A percentile compares a stretch with the other conserved stretches of the same genome.
phyloP scores from a whole-genome alignment of 2,113 vertebrate species.

The Circaetus gallicus region DNA sequence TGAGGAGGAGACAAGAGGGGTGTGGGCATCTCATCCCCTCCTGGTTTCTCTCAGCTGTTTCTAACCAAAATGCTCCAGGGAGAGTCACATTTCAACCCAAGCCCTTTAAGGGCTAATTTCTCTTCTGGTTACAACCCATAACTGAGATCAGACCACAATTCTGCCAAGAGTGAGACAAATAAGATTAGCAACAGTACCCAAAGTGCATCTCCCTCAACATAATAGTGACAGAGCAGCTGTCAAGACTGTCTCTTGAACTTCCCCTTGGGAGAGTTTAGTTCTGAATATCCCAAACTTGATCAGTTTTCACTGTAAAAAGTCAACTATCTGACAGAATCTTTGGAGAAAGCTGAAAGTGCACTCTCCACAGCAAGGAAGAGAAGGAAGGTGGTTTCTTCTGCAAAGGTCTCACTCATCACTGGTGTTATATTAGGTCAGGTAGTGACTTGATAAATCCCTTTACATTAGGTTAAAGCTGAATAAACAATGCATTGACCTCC shows the following conservation, averaged over 20 bases:
- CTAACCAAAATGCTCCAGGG: slow-evolving; percentile 2
- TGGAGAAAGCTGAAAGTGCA: neutral
- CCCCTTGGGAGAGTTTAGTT: neutral
- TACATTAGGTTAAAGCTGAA: neutral
- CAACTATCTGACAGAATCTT: neutral
- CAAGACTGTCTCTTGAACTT: neutral
- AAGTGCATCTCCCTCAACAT: neutral
- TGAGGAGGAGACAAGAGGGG: neutral
- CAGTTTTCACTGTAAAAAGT: neutral
- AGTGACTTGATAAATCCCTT: neutral
- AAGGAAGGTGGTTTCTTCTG: neutral
- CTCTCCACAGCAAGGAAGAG: neutral
- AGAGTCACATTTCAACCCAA: slow-evolving; percentile 24
- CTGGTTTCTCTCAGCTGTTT: neutral
- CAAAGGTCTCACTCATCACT: neutral
- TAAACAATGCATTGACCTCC: neutral
- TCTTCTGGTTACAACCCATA: neutral
- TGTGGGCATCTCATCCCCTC: neutral
- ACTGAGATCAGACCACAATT: neutral
- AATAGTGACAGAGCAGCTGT: neutral
- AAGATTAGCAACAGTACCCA: neutral
- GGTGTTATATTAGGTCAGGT: neutral
- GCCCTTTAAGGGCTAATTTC: neutral
- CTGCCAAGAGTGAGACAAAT: neutral
- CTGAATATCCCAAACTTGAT: neutral